Evolutionary conservation across 1,140 invertebrate species (phyloP).

Genomic region (Drosophila micromelanica): DNA sequence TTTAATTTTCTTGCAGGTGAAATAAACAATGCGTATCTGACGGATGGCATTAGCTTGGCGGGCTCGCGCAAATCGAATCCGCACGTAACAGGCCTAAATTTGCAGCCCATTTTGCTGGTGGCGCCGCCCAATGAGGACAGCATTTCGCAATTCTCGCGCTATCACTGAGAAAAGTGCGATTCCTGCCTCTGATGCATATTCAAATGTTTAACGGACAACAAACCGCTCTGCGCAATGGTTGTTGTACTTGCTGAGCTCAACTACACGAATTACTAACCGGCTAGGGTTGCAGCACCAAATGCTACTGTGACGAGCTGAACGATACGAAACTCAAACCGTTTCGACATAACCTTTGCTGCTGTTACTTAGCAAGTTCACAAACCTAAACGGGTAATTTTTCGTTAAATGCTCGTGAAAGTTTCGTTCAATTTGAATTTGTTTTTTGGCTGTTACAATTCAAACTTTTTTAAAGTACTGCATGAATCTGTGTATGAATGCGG

Average conservation of each 20-base stretch:
- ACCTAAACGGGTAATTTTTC: neutral
- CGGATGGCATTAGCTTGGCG: constrained; percentile 91
- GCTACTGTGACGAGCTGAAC: neutral
- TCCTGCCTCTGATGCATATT: constrained; percentile 14
- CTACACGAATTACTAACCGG: neutral
- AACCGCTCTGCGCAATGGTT: neutral
- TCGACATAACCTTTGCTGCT: constrained; percentile 8
- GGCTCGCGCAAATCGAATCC: constrained; percentile 91
- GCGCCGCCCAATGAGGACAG: constrained; percentile 86
- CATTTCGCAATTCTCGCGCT: constrained; percentile 91
- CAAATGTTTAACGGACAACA: constrained; percentile 6
- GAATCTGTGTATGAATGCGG: constrained; percentile 10
- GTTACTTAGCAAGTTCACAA: neutral
- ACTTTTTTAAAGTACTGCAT: constrained; percentile 1
- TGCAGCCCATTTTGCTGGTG: constrained; percentile 91
- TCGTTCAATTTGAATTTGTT: constrained; percentile 45
- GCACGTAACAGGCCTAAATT: constrained; percentile 86
- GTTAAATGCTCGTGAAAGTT: constrained; percentile 18
- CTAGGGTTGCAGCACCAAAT: neutral
- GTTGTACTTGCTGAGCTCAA: constrained; percentile 1
- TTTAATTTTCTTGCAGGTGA: constrained; percentile 87
- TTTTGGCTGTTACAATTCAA: constrained; percentile 39
- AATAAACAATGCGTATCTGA: constrained; percentile 93
- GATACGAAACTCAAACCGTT: neutral
- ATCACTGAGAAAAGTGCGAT: constrained; percentile 48